Conservation (phyloP, 2,113 vertebrate genomes). For the Macquaria australasica region DNA sequence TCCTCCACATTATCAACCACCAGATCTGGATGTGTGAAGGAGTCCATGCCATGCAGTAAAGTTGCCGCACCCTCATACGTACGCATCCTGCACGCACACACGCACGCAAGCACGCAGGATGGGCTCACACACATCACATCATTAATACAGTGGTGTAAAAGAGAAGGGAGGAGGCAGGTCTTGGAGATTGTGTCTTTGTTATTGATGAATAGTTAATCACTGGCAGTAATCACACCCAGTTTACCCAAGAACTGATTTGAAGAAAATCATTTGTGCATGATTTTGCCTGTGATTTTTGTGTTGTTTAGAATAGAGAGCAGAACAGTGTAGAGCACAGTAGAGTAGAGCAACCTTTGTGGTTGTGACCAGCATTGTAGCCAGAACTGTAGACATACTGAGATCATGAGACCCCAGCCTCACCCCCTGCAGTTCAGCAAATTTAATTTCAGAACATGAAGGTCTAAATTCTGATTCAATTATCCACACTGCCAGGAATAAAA, state of each 20-base stretch:
- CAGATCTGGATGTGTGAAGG: slow-evolving; percentile 59
- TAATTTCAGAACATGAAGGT: neutral
- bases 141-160: slow-evolving; percentile 22
- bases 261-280: neutral
- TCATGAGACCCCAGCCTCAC: neutral
- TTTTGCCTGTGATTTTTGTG: neutral
- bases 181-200: slow-evolving; percentile 49
- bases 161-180: slow-evolving; percentile 24
- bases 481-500: neutral
- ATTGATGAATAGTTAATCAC: slow-evolving; percentile 20
- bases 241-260: neutral
- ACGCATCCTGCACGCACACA: slow-evolving; percentile 57
- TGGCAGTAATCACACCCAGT: neutral
- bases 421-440: neutral
- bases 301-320: neutral
- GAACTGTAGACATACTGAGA: neutral
- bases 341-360: neutral
- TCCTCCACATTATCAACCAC: slow-evolving; percentile 26
- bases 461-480: neutral
- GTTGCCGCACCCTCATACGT: slow-evolving; percentile 82
- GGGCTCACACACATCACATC: slow-evolving; percentile 29
- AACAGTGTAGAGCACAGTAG: neutral
- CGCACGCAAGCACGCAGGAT: slow-evolving; percentile 63
- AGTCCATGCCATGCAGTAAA: slow-evolving; percentile 76
- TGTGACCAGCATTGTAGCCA: neutral